Conservation (phyloP, 2,888 invertebrate genomes). For the Scaptodrosophila latifasciaeformis region DNA sequence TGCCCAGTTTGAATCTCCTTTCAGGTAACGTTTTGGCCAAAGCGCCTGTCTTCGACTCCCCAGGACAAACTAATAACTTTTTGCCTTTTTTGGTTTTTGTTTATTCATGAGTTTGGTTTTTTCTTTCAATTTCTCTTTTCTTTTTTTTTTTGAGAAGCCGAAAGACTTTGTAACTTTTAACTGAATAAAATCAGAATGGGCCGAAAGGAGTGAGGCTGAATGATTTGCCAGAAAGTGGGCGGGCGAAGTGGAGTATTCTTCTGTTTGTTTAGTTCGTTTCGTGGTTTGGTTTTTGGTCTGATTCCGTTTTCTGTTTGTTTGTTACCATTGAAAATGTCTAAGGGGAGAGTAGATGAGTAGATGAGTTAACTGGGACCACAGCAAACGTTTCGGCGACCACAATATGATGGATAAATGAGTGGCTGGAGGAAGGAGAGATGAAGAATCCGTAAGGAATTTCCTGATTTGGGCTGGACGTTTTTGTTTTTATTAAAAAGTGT, state of each 20-base stretch:
- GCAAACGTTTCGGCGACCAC: constrained; percentile 6
- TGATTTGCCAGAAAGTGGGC: background rate
- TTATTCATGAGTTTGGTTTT: constrained; percentile 70
- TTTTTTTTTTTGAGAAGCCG: constrained; percentile 9
- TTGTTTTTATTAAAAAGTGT: no score
- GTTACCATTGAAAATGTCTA: no score
- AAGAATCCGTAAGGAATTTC: no score
- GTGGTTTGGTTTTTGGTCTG: background rate
- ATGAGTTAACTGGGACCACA: constrained; percentile 5
- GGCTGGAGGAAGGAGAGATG: no score
- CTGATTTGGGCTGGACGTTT: no score
- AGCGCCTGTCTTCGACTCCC: no score
- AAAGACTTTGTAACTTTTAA: constrained; percentile 49
- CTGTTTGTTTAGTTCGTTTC: background rate
- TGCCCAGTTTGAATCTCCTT: no score
- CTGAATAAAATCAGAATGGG: background rate
- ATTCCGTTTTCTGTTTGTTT: constrained; percentile 1
- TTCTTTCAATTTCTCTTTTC: constrained; percentile 27
- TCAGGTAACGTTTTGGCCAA: no score
- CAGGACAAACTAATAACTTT: constrained; percentile 62
- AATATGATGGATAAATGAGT: background rate
- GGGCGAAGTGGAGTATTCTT: background rate
- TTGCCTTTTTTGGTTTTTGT: constrained; percentile 58
- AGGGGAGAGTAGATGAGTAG: no score
- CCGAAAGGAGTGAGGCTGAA: background rate